These are phyloP conservation scores for Bellardia bayeri DNA, from an alignment of 2,888 invertebrate species.

Conservation along the genomic window DNA sequence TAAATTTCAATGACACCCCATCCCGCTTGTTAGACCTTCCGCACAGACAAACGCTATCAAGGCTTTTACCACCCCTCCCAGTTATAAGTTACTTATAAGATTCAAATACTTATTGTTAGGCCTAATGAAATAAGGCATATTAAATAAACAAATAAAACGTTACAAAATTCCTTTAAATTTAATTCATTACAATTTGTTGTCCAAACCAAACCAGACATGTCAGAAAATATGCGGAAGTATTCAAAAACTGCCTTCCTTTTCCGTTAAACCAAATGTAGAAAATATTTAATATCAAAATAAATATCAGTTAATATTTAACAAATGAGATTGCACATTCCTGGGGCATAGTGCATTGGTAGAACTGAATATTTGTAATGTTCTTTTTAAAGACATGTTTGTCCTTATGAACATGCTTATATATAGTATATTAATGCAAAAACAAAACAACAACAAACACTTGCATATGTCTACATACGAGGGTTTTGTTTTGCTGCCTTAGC, in stretches of 20 bases:
- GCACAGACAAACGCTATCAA: too few relatives aligned
- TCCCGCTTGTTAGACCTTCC: too few relatives aligned
- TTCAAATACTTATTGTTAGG: too few relatives aligned
- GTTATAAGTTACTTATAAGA: too few relatives aligned
- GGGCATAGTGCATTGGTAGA: slow-evolving; percentile 19
- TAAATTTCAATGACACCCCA: too few relatives aligned
- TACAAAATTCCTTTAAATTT: too few relatives aligned
- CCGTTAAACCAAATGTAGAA: background rate
- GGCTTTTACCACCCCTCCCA: too few relatives aligned
- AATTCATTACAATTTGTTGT: background rate
- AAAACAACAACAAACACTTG: slow-evolving; percentile 17
- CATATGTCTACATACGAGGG: slow-evolving; percentile 2
- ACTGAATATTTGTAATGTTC: slow-evolving; percentile 39
- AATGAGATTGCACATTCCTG: slow-evolving; percentile 32
- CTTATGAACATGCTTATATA: slow-evolving; percentile 27
- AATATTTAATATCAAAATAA: background rate
- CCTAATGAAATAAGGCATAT: too few relatives aligned
- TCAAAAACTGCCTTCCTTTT: background rate
- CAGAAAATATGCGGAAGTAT: background rate
- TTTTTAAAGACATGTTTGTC: slow-evolving; percentile 57
- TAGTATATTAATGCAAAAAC: slow-evolving; percentile 26
- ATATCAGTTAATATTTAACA: slow-evolving; percentile 21
- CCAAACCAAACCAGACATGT: background rate
- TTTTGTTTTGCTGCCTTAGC: slow-evolving; percentile 43
- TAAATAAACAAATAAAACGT: too few relatives aligned